Conservation (phyloP, 2,888 invertebrate species). For the Pyrgus malvae region DNA sequence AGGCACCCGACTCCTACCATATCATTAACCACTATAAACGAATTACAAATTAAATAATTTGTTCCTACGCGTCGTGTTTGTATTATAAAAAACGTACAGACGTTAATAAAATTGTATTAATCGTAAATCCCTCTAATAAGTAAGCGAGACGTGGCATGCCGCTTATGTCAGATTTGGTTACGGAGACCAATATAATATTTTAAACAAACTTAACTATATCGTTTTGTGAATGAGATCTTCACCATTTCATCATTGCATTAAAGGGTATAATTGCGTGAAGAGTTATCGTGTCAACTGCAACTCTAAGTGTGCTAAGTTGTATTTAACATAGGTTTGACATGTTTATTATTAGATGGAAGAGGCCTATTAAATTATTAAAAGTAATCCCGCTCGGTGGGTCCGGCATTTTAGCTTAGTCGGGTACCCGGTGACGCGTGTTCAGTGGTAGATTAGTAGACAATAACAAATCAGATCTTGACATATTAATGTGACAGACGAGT, state of each 20-base stretch:
- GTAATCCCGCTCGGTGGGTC: conserved; percentile 68
- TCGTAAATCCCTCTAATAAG: conserved; percentile 73
- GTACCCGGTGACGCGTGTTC: conserved; percentile 51
- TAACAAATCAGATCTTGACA: conserved; percentile 59
- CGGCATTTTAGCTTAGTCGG: conserved; percentile 65
- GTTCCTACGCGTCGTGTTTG: conserved; percentile 68
- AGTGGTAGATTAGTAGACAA: conserved; percentile 51
- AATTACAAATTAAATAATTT: conserved; percentile 75
- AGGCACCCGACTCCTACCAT: conserved; percentile 50
- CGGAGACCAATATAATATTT: conserved; percentile 64
- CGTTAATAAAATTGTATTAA: conserved; percentile 65
- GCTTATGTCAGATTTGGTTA: conserved; percentile 73
- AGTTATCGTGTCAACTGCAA: conserved; percentile 20
- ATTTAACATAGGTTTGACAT: conserved; percentile 74
- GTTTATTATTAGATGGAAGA: conserved; percentile 76
- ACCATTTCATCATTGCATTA: conserved; percentile 35
- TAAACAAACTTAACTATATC: conserved; percentile 41
- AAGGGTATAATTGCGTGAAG: conserved; percentile 36
- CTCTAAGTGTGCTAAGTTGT: conserved; percentile 50
- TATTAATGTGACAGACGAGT: conserved; percentile 48
- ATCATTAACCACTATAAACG: conserved; percentile 70
- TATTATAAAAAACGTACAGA: conserved; percentile 64
- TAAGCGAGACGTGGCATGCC: conserved; percentile 62
- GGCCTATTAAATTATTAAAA: conserved; percentile 77
- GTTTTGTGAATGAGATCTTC: conserved; percentile 14